Conservation (phyloP, 2,113 vertebrate species). For the Orcinus orca region DNA sequence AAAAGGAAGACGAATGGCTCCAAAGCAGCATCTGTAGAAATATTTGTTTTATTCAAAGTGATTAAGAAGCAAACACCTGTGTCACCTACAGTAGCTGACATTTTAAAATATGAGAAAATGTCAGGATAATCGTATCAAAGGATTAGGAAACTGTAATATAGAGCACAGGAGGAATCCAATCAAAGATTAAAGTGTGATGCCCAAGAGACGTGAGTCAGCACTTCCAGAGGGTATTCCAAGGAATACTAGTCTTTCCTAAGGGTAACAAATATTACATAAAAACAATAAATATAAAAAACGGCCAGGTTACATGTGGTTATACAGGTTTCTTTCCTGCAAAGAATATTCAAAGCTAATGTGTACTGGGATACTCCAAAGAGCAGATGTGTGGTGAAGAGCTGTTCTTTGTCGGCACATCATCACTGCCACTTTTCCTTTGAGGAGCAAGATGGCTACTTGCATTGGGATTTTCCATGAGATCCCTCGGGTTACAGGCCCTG, state of each 20-base stretch:
- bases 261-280: neutral
- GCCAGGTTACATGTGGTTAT: neutral
- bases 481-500: neutral
- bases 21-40: neutral
- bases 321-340: neutral
- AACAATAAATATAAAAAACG: neutral
- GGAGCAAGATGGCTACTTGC: neutral
- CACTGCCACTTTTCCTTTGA: neutral
- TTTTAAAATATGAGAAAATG: neutral
- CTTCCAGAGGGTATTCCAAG: neutral
- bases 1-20: neutral
- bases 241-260: neutral
- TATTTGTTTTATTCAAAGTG: neutral
- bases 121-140: neutral
- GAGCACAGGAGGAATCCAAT: neutral
- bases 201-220: neutral
- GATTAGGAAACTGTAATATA: neutral
- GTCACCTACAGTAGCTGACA: neutral
- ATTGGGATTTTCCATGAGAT: neutral
- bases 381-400: fast-evolving
- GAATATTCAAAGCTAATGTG: neutral
- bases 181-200: neutral
- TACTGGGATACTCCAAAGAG: neutral
- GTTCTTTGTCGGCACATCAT: neutral
- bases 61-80: neutral